Conservation (phyloP, 2,113 vertebrate species). For the Emydura subglobosa region DNA sequence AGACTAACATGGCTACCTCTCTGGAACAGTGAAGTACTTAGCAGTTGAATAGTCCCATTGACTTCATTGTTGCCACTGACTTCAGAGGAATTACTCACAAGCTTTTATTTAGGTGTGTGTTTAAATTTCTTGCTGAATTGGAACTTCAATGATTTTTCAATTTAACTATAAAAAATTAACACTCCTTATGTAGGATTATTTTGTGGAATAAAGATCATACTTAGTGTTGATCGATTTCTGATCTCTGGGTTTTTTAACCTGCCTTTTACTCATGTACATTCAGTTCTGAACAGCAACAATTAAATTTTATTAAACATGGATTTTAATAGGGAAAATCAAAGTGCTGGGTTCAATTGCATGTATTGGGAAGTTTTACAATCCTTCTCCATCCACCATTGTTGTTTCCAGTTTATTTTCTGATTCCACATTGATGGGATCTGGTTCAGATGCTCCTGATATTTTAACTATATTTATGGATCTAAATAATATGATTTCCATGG, state of each 20-base stretch:
- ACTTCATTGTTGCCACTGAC: background rate
- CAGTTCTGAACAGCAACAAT: background rate
- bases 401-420: slow-evolving; percentile 49
- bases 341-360: background rate
- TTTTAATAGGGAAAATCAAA: background rate
- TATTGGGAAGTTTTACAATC: background rate
- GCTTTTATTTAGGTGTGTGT: background rate
- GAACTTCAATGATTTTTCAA: background rate
- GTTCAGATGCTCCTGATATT: slow-evolving; percentile 67
- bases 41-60: background rate
- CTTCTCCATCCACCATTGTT: slow-evolving; percentile 11
- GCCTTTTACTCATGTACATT: background rate
- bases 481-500: slow-evolving; percentile 76
- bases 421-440: slow-evolving; percentile 36
- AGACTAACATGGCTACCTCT: no score
- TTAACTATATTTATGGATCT: slow-evolving; percentile 68
- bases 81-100: background rate
- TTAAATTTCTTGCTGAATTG: background rate
- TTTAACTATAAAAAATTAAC: background rate
- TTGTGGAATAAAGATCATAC: background rate
- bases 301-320: background rate
- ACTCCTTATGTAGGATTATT: background rate
- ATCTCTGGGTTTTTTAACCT: background rate
- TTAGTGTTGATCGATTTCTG: background rate
- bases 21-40: background rate